phyloP scores from a whole-genome alignment of 2,888 invertebrate genomes.

The Erebia ligea region DNA sequence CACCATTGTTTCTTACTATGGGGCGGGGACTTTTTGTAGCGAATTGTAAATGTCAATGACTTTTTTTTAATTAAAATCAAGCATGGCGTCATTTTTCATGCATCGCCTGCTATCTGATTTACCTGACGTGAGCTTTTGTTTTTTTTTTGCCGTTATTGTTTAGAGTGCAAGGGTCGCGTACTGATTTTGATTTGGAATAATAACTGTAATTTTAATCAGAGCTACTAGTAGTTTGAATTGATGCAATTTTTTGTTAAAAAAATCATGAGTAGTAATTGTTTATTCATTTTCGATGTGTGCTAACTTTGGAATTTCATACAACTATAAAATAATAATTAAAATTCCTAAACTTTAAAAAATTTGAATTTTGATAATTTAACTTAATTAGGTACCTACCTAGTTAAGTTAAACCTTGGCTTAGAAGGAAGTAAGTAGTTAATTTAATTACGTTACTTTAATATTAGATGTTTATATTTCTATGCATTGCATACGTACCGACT shows the following conservation, averaged over 20 bases:
- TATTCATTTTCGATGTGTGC: too few relatives aligned
- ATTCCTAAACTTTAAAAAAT: too few relatives aligned
- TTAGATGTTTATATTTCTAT: too few relatives aligned
- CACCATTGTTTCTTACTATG: slow-evolving; percentile 70
- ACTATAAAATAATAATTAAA: too few relatives aligned
- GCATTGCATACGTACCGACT: too few relatives aligned
- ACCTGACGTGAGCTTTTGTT: slow-evolving; percentile 65
- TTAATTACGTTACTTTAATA: too few relatives aligned
- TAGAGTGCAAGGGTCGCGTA: slow-evolving; percentile 37
- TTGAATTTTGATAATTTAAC: too few relatives aligned
- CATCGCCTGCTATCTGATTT: slow-evolving; percentile 81
- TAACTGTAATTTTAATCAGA: not conserved
- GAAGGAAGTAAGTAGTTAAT: too few relatives aligned
- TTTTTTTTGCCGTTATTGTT: slow-evolving; percentile 52
- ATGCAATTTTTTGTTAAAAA: not conserved
- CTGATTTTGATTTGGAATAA: slow-evolving; percentile 41
- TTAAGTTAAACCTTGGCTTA: too few relatives aligned
- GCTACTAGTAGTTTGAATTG: not conserved
- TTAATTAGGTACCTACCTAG: too few relatives aligned
- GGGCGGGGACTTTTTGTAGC: slow-evolving; percentile 64
- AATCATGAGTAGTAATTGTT: too few relatives aligned
- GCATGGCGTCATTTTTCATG: slow-evolving; percentile 80
- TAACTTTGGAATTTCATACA: too few relatives aligned
- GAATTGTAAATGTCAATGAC: slow-evolving; percentile 70
- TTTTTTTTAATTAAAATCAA: slow-evolving; percentile 75